phyloP scores from a whole-genome alignment of 2,797 vertebrate genomes.

The Protonibea diacanthus region DNA sequence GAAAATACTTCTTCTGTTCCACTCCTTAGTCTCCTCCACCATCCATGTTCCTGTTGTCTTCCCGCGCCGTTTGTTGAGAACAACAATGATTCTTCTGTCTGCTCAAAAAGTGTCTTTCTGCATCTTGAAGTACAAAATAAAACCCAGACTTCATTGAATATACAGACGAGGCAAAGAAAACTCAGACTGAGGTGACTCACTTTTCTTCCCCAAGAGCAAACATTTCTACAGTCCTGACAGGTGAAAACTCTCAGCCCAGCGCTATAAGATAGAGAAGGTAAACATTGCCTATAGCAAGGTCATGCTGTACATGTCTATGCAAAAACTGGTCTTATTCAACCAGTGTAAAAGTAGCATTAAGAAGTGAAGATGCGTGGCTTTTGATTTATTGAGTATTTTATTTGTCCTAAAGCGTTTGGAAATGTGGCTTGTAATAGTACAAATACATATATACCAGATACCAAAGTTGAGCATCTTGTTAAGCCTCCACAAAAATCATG shows the following conservation, averaged over 20 bases:
- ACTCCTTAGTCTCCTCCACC: neutral
- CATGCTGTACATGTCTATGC: neutral
- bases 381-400: neutral
- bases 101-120: neutral
- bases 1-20: constrained; percentile 19
- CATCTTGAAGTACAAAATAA: neutral
- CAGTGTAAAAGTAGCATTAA: neutral
- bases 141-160: neutral
- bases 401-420: neutral
- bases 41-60: neutral
- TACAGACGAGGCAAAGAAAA: neutral
- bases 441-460: too few relatives aligned
- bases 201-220: neutral
- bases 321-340: neutral
- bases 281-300: neutral
- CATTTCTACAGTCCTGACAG: neutral
- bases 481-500: too few relatives aligned
- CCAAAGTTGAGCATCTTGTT: too few relatives aligned
- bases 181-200: neutral
- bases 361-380: neutral
- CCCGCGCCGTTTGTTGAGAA: neutral
- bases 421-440: too few relatives aligned
- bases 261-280: neutral
- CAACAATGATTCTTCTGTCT: neutral
- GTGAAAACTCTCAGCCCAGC: neutral